These are phyloP conservation scores for Carcinoscorpius rotundicauda DNA, from an alignment of 1,140 invertebrate species.

Conservation along the genomic window DNA sequence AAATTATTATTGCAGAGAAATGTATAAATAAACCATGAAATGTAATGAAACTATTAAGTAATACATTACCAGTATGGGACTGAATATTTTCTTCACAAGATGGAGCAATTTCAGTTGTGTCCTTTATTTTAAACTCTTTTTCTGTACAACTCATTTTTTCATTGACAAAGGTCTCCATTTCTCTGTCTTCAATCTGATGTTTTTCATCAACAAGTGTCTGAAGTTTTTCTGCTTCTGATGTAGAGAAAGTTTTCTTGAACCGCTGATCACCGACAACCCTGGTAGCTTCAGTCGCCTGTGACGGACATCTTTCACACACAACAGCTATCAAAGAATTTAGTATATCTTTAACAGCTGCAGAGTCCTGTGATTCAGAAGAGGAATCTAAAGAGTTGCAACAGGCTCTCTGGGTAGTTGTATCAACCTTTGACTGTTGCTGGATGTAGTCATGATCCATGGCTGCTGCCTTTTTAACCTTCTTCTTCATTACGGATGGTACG, in stretches of 20 bases:
- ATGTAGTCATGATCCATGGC: slow-evolving; percentile 31
- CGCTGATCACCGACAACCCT: neutral
- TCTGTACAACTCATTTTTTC: too few relatives aligned
- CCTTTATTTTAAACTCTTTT: too few relatives aligned
- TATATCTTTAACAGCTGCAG: slow-evolving; percentile 22
- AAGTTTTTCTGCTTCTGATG: too few relatives aligned
- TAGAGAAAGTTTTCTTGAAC: neutral
- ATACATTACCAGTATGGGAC: too few relatives aligned
- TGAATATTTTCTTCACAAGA: too few relatives aligned
- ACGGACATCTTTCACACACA: slow-evolving; percentile 13
- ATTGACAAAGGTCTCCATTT: too few relatives aligned
- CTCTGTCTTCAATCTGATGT: too few relatives aligned
- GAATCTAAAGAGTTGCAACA: slow-evolving; percentile 17
- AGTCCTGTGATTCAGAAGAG: slow-evolving; percentile 20
- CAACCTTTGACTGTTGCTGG: slow-evolving; percentile 3
- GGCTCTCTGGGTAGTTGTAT: slow-evolving; percentile 2
- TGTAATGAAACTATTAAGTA: too few relatives aligned
- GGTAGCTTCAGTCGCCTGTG: neutral
- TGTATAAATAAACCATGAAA: too few relatives aligned
- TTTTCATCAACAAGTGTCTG: too few relatives aligned
- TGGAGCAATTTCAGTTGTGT: too few relatives aligned
- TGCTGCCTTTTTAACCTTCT: slow-evolving; percentile 1
- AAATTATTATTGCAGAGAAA: too few relatives aligned
- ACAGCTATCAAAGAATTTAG: slow-evolving; percentile 22
- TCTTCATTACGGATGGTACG: neutral